Evolutionary conservation across 2,113 vertebrate species (phyloP), one percentile per base, ranked within the genome.

Genomic region (Chroicocephalus ridibundus): DNA sequence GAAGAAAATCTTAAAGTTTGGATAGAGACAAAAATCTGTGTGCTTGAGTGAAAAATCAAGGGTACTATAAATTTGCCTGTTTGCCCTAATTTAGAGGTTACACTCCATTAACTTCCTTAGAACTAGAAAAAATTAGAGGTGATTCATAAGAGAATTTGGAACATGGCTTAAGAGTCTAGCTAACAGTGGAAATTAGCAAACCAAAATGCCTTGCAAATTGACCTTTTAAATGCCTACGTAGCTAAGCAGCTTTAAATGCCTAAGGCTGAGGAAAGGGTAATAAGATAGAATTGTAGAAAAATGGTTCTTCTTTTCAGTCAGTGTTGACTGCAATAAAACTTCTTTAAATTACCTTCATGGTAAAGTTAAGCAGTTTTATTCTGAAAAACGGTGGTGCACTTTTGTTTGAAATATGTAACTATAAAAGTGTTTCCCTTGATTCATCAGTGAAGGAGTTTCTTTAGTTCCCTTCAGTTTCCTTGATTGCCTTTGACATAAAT

Each of bases 391-490:
- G 66, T 91, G 72, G 17, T 95, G 68, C 38, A 17, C 26, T 88
- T 87, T 81, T 81, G 42, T 81, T 78, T 87, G 60, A 89, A 77
- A 75, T 86, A 36, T 66, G 38, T 78, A 51, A 80, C 57, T 79
- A 44, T 1, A 13, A 83, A 94, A 89, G 19, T 13, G 8, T 91
- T 87, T 87, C 66, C 72, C 55, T 79, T 74, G n/a, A 26, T 91
- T 31, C 72, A 22, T 87, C 58, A 88, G 65, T 72, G 62, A 72
- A 91, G n/a, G 44, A 92, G 66, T 87, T 94, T 86, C 61, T 86
- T 94, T 68, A 88, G 65, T 76, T 93, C 25, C 42, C 47, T 91
- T 89, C 52, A 65, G 40, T 86, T 95, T 78, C 77, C 88, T 89
- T 81, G 32, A 19, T 74, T 14, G 9, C 52, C 83, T 95, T 88